Conservation (phyloP, 2,888 invertebrate species). For the Eumacrocentrus americanus region DNA sequence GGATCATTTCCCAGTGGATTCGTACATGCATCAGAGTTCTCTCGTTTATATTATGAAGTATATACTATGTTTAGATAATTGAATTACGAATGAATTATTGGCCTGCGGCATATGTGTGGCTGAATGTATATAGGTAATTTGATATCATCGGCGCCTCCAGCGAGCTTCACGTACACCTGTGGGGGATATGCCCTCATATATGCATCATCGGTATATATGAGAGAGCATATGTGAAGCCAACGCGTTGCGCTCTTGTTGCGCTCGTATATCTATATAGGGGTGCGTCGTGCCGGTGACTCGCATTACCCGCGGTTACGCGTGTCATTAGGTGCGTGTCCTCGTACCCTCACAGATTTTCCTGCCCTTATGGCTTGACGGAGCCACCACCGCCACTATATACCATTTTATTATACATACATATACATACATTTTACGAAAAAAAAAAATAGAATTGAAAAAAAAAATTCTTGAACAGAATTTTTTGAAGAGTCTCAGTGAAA, state of each 20-base stretch:
- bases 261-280: slow-evolving; percentile 22
- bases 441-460: neutral
- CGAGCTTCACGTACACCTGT: slow-evolving; percentile 15
- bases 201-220: slow-evolving; percentile 3
- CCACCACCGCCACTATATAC: neutral
- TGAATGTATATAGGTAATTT: slow-evolving; percentile 48
- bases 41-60: slow-evolving; percentile 11
- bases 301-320: slow-evolving; percentile 56
- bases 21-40: neutral
- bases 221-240: slow-evolving; percentile 29
- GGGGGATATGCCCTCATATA: slow-evolving; percentile 8
- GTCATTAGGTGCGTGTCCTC: slow-evolving; percentile 49
- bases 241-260: slow-evolving; percentile 10
- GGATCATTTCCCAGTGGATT: neutral
- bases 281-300: slow-evolving; percentile 41
- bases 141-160: slow-evolving; percentile 41
- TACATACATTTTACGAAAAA: too few species aligned
- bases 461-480: neutral
- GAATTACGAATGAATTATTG: slow-evolving; percentile 58
- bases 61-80: slow-evolving; percentile 56
- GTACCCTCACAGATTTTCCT: slow-evolving; percentile 7
- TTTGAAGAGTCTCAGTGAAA: neutral
- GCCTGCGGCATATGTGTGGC: slow-evolving; percentile 48
- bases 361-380: neutral
- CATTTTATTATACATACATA: too few species aligned